A percentile compares a stretch with the other conserved stretches of the same genome.
phyloP scores from a whole-genome alignment of 2,113 vertebrate species.

The Apus apus region DNA sequence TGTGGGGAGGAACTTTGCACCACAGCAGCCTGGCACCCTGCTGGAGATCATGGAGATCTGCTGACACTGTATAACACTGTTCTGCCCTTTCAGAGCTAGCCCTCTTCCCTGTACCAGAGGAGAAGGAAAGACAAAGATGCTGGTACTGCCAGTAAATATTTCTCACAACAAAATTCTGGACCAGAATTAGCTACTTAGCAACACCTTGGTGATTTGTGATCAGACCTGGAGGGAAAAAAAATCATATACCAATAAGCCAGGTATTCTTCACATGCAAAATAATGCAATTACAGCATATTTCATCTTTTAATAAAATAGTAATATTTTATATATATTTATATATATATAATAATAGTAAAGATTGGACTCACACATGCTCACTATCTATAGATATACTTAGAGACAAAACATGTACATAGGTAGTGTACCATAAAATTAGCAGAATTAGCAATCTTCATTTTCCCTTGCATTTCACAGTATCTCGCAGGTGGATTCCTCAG shows the following conservation, averaged over 20 bases:
- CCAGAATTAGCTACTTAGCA: background rate
- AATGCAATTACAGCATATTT: background rate
- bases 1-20: background rate
- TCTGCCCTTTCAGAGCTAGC: background rate
- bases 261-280: background rate
- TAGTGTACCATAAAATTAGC: background rate
- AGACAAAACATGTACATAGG: background rate
- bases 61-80: background rate
- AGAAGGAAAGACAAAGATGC: background rate
- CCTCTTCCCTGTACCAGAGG: background rate
- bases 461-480: constrained; percentile 10
- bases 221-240: background rate
- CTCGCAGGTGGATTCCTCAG: background rate
- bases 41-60: background rate
- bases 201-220: background rate
- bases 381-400: background rate
- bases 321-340: background rate
- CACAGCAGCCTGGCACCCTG: background rate
- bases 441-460: background rate
- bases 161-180: background rate
- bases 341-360: background rate
- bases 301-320: background rate
- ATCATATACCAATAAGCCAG: background rate
- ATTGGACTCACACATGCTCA: background rate
- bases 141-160: background rate